These are phyloP conservation scores for Otus scops DNA, from an alignment of 2,797 vertebrate genomes.

Conservation along the genomic window DNA sequence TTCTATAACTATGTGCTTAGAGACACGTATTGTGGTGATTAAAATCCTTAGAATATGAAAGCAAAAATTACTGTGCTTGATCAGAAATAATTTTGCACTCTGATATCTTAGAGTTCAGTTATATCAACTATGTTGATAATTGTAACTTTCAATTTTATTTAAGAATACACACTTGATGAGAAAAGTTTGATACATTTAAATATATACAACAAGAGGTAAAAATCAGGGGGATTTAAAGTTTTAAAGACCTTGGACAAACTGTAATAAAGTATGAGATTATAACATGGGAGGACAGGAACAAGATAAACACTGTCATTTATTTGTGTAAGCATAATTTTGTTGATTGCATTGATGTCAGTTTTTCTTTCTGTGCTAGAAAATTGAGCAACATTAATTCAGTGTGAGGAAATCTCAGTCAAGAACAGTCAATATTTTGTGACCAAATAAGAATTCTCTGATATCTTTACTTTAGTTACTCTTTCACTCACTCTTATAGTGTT, in stretches of 20 bases:
- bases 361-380: not conserved
- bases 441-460: not conserved
- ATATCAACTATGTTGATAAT: not conserved
- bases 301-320: not conserved
- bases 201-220: not conserved
- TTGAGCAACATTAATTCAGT: not conserved
- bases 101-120: not conserved
- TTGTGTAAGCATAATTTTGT: not conserved
- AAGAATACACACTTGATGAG: not conserved
- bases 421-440: not conserved
- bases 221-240: not conserved
- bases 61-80: not conserved
- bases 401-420: not conserved
- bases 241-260: not conserved
- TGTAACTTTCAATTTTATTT: not conserved
- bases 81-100: not conserved
- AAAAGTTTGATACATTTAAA: not conserved
- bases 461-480: not conserved
- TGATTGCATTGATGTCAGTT: not conserved
- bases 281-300: not conserved
- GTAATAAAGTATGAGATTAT: not conserved
- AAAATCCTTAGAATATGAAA: not conserved
- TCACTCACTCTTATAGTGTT: not conserved
- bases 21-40: rapidly evolving
- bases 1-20: not conserved